Evolutionary conservation across 2,113 vertebrate species (phyloP), one percentile per base, ranked within the genome.

Genomic region (Cheirogaleus medius): DNA sequence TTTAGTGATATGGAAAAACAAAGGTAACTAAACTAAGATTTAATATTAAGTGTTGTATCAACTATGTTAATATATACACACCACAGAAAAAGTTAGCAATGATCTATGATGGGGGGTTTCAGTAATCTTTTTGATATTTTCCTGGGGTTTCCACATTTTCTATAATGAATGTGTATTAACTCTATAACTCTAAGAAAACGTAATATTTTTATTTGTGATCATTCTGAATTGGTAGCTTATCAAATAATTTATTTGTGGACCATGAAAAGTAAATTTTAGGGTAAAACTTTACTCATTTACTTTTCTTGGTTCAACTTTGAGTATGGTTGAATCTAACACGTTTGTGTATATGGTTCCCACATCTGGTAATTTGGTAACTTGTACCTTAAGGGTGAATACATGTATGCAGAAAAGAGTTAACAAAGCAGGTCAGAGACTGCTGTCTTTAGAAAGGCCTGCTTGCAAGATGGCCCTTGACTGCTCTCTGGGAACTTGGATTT

Each of bases 291-390:
- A 74, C 66, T 87, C 34, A 56, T 90, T 97, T 87, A 25, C 13
- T 49, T 92, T 97, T 90, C 49, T 71, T 54, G 76, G n/a, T 80
- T 91, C 87, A 69, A 84, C 15, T 68, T 94, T 90, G 76, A 73
- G 2, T 82, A 32, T 90, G 49, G 42, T 54, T 29, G 39, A 76
- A 21, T 23, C 44, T 66, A 66, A 54, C 5, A 21, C 8, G 13
- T 60, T 39, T 49, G 49, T 29, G 18, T 69, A 17, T 44, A 17
- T 87, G 27, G 76, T 58, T 90, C 18, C 20, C 10, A 64, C 9
- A 49, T 47, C 56, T 87, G 32, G 1, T 80, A 66, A 82, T 71
- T 66, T 91, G 69, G 21, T 56, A 69, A 49, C 63, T 80, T 89
- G n/a, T 27, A 32, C 21, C 13, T 9, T 47, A n/a, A 58, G 25